These are phyloP conservation scores for Eubasilissa regina DNA, from an alignment of 1,140 invertebrate species.

Conservation along the genomic window DNA sequence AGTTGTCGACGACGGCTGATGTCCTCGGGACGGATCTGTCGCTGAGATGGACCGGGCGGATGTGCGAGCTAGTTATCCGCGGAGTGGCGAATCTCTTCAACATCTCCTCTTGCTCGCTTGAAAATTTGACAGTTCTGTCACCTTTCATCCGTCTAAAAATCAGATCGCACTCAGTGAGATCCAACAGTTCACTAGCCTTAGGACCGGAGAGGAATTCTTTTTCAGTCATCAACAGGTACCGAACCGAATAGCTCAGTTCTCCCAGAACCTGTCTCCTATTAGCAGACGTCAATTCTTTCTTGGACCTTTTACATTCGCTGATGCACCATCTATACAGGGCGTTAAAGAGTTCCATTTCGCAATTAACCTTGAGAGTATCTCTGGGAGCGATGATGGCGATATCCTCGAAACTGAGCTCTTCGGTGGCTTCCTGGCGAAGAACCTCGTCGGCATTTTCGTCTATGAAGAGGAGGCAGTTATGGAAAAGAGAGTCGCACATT, in stretches of 20 bases:
- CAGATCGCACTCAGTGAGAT: conserved; percentile 54
- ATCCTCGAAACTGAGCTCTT: conserved; percentile 76
- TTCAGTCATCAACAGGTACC: conserved; percentile 77
- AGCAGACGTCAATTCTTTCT: conserved; percentile 74
- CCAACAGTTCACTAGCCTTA: conserved; percentile 54
- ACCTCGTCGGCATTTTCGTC: conserved; percentile 76
- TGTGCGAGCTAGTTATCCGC: conserved; percentile 27
- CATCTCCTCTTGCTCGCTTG: conserved; percentile 48
- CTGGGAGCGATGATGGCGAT: conserved; percentile 76
- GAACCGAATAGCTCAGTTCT: conserved; percentile 76
- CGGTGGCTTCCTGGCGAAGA: conserved; percentile 77
- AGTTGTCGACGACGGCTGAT: conserved; percentile 21
- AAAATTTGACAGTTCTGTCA: conserved; percentile 42
- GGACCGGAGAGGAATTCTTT: conserved; percentile 73
- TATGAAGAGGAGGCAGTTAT: conserved; percentile 75
- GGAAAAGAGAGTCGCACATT: conserved; percentile 74
- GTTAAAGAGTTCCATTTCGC: conserved; percentile 74
- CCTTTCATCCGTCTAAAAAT: conserved; percentile 52
- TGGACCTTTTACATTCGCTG: conserved; percentile 77
- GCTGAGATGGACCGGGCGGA: conserved; percentile 53
- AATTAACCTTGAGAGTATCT: conserved; percentile 73
- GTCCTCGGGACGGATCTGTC: conserved; percentile 47
- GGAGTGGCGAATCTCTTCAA: conserved; percentile 49
- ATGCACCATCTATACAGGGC: conserved; percentile 79
- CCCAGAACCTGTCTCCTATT: conserved; percentile 79